Evolutionary conservation across 53 echinoderm and acorn worm species (phyloP), one percentile per base, ranked within the genome.

Genomic region (Antedon mediterranea): DNA sequence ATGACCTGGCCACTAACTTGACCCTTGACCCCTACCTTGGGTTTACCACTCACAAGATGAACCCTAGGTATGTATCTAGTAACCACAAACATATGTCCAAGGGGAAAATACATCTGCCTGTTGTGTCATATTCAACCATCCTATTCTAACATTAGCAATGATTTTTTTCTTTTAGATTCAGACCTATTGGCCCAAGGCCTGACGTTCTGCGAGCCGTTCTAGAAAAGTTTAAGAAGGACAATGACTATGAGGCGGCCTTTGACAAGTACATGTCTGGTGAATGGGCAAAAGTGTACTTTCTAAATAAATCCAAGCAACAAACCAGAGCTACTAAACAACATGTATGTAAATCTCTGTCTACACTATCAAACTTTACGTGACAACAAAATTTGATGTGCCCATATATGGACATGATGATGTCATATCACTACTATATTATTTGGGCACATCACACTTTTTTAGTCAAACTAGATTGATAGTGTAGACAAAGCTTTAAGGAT

Each of bases 21-120:
- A 87, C 87, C 23, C 72, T 94, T 26, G 94, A 94, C 81, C 85
- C 94, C n/a, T 89, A 89, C 74, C 85, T 94, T 72, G 79, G 80
- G 34, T 94, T 94, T 73, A 91, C 84, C 30, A 89, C 94, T 9
- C 94, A 94, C 80, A 94, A 94, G 87, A 94, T 94, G 94, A 94
- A 94, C 34, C 84, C 89, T 76, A 91, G 87, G 94, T 94, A 82
- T 13, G 4, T 6, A n/a, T n/a, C n/a, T n/a, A n/a, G n/a, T n/a
- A n/a, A n/a, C n/a, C n/a, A n/a, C n/a, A n/a, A n/a, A n/a, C n/a
- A n/a, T n/a, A n/a, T n/a, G n/a, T n/a, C n/a, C n/a, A n/a, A n/a
- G n/a, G n/a, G n/a, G n/a, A n/a, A n/a, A n/a, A n/a, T n/a, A n/a
- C n/a, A n/a, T n/a, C n/a, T n/a, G n/a, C n/a, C n/a, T n/a, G n/a